Evolutionary conservation across 2,888 invertebrate genomes (phyloP).

Genomic region (Stratiomys singularior): DNA sequence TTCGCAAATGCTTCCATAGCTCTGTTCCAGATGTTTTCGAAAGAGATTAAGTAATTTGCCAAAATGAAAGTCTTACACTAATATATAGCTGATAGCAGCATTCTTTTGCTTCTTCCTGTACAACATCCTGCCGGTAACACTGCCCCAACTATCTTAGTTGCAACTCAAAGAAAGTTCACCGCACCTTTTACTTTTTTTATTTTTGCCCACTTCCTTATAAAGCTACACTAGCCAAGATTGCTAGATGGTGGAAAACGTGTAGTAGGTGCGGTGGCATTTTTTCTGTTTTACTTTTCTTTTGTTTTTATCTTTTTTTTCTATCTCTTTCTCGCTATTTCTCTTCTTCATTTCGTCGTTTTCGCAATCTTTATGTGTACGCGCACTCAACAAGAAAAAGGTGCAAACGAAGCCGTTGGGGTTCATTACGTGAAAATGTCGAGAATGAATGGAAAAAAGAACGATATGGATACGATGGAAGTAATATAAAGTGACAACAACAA

Average conservation of each 20-base stretch:
- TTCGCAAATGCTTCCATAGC: too few species aligned
- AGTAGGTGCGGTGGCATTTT: background rate
- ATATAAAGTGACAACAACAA: background rate
- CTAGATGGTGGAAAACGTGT: background rate
- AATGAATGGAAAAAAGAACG: background rate
- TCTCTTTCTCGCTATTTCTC: background rate
- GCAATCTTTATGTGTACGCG: background rate
- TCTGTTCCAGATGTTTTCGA: too few species aligned
- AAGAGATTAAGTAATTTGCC: too few species aligned
- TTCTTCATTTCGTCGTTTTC: background rate
- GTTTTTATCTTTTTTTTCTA: background rate
- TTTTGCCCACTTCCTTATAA: conserved; percentile 4
- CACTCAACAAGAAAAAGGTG: background rate
- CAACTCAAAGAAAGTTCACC: background rate
- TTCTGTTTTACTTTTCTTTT: background rate
- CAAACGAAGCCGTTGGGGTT: conserved; percentile 26
- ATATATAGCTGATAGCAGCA: background rate
- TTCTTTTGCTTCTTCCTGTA: background rate
- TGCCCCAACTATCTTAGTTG: background rate
- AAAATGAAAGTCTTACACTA: too few species aligned
- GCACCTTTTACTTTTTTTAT: background rate
- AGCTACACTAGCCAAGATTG: background rate
- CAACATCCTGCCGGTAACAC: background rate
- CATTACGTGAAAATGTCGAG: conserved; percentile 29
- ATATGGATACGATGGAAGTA: background rate